A percentile compares a stretch with the other conserved stretches of the same genome.
These are phyloP conservation scores for Ctenopoma multispine DNA, from an alignment of 2,797 vertebrate genomes.

Conservation along the genomic window DNA sequence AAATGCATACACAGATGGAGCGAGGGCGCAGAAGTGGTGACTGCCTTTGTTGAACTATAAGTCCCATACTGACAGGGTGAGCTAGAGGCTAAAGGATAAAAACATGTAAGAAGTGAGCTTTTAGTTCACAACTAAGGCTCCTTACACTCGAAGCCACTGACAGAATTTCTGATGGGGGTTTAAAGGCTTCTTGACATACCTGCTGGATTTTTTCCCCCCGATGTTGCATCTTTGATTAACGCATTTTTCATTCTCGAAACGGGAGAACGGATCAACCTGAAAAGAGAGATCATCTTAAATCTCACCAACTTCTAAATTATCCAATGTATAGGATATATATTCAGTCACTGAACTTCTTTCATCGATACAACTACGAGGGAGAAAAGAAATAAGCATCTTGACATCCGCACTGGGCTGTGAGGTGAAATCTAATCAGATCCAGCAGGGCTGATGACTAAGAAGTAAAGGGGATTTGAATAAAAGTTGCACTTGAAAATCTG, in stretches of 20 bases:
- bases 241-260: constrained; percentile 17
- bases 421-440: constrained; percentile 94
- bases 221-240: constrained; percentile 35
- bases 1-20: constrained; percentile 54
- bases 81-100: constrained; percentile 30
- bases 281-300: constrained; percentile 38
- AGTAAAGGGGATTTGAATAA: constrained; percentile 64
- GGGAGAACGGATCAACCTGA: constrained; percentile 47
- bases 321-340: constrained; percentile 32
- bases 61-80: constrained; percentile 48
- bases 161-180: constrained; percentile 39
- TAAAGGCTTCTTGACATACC: constrained; percentile 52
- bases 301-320: constrained; percentile 55
- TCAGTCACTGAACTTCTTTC: constrained; percentile 41
- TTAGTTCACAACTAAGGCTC: constrained; percentile 21
- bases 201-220: constrained; percentile 44
- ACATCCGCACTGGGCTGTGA: constrained; percentile 95
- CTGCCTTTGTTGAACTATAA: constrained; percentile 66
- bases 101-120: constrained; percentile 48
- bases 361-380: constrained; percentile 50
- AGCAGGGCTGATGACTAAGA: constrained; percentile 72
- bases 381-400: constrained; percentile 77
- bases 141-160: constrained; percentile 23
- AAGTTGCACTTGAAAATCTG: constrained; percentile 75
- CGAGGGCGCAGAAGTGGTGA: constrained; percentile 65